Evolutionary conservation across 2,797 vertebrate genomes (phyloP).

Genomic region (Rhabdophis nuchalis): DNA sequence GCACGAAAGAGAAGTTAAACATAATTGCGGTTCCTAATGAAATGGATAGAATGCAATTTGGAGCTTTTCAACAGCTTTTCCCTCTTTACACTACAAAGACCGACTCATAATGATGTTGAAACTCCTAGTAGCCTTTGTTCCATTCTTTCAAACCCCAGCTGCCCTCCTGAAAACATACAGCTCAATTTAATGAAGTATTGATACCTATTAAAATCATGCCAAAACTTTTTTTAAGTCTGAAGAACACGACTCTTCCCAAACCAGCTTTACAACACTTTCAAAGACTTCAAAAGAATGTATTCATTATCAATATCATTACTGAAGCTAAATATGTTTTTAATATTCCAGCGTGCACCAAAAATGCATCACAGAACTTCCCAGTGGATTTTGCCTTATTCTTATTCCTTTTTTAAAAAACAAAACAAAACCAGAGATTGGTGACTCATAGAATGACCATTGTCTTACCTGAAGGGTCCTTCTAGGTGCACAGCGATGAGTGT

Average conservation of each 20-base stretch:
- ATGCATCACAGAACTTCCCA: slow-evolving; percentile 47
- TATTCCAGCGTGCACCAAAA: slow-evolving; percentile 41
- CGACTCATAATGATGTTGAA: slow-evolving; percentile 39
- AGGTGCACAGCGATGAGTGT: too few species aligned
- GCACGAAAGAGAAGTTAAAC: slow-evolving; percentile 9
- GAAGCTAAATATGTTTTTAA: slow-evolving; percentile 35
- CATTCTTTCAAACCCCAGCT: slow-evolving; percentile 32
- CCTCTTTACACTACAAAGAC: slow-evolving; percentile 3
- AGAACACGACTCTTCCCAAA: slow-evolving; percentile 50
- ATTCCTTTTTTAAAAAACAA: neutral
- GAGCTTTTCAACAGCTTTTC: slow-evolving; percentile 23
- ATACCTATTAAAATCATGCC: slow-evolving; percentile 53
- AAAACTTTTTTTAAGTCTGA: slow-evolving; percentile 25
- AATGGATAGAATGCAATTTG: slow-evolving; percentile 3
- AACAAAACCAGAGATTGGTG: neutral
- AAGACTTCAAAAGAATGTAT: slow-evolving; percentile 63
- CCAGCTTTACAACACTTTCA: slow-evolving; percentile 56
- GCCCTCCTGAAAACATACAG: slow-evolving; percentile 38
- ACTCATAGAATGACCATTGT: too few species aligned
- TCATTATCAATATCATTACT: slow-evolving; percentile 62
- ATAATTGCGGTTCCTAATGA: neutral
- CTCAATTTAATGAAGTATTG: slow-evolving; percentile 48
- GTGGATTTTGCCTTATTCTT: slow-evolving; percentile 44
- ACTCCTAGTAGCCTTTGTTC: slow-evolving; percentile 38
- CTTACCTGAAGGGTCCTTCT: too few species aligned